Percentiles rank a stretch among this genome's conserved stretches.
phyloP scores from a whole-genome alignment of 2,113 vertebrate species.

The Anseranas semipalmata region DNA sequence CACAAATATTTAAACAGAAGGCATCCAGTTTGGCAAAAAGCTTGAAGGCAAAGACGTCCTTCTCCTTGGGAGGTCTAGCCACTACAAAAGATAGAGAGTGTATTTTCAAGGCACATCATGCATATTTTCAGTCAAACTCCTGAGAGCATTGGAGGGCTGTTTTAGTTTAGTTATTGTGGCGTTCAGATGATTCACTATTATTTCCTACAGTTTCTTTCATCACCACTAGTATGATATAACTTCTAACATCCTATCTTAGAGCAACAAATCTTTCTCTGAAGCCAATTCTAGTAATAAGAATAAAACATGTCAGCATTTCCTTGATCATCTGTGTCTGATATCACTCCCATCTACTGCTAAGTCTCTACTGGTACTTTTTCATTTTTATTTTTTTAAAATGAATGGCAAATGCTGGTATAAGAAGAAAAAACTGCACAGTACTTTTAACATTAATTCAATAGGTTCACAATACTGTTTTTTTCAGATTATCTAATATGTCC shows the following conservation, averaged over 20 bases:
- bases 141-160: not conserved
- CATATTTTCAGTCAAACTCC: not conserved
- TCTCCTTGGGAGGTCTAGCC: slow-evolving; percentile 77
- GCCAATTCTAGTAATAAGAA: not conserved
- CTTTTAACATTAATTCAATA: not conserved
- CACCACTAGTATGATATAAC: not conserved
- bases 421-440: not conserved
- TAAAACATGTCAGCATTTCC: not conserved
- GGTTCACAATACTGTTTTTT: not conserved
- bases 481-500: not conserved
- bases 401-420: not conserved
- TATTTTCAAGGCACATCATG: not conserved
- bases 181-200: not conserved
- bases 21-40: slow-evolving; percentile 89
- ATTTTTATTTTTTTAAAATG: not conserved
- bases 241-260: not conserved
- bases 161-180: not conserved
- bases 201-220: not conserved
- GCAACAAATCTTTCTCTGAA: not conserved
- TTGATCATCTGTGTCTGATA: not conserved
- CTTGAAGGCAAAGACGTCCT: slow-evolving; percentile 84
- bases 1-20: slow-evolving; percentile 87
- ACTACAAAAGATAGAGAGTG: slow-evolving; percentile 57
- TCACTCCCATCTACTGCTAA: not conserved
- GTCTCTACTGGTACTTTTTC: not conserved